Evolutionary conservation across 2,888 invertebrate species (phyloP).

Genomic region (Chrysolina haemoptera): DNA sequence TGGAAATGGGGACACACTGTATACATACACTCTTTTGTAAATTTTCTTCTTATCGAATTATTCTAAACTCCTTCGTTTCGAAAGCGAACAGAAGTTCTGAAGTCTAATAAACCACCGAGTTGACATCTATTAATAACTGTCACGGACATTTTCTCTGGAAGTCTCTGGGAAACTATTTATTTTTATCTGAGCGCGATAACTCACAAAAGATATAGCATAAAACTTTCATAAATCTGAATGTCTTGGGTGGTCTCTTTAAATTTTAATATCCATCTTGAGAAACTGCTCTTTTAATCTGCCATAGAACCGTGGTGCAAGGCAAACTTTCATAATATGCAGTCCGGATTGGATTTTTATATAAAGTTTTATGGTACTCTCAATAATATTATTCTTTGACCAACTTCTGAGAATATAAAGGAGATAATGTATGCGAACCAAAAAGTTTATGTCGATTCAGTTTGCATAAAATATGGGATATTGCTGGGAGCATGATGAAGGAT

Average conservation of each 20-base stretch:
- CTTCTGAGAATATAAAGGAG: constrained; percentile 13
- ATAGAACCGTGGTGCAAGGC: constrained; percentile 39
- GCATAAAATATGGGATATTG: background rate
- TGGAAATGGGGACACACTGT: too few relatives aligned
- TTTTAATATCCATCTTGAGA: constrained; percentile 56
- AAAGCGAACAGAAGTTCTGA: constrained; percentile 2
- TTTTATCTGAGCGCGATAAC: constrained; percentile 44
- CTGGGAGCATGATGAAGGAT: background rate
- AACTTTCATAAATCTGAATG: constrained; percentile 49
- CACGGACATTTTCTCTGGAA: constrained; percentile 27
- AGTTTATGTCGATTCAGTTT: constrained; percentile 12
- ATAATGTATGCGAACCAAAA: constrained; percentile 5
- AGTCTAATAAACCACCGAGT: constrained; percentile 19
- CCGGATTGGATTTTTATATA: constrained; percentile 44
- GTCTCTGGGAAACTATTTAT: constrained; percentile 39
- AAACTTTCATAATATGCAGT: constrained; percentile 46
- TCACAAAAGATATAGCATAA: constrained; percentile 44
- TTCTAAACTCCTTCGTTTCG: background rate
- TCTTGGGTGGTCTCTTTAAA: constrained; percentile 49
- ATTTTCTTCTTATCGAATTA: background rate
- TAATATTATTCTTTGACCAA: constrained; percentile 37
- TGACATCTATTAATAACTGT: constrained; percentile 40
- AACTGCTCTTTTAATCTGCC: constrained; percentile 57
- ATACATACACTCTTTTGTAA: background rate
- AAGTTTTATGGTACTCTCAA: constrained; percentile 47